Evolutionary conservation across 2,113 vertebrate genomes (phyloP).

Genomic region (Acanthisitta chloris): DNA sequence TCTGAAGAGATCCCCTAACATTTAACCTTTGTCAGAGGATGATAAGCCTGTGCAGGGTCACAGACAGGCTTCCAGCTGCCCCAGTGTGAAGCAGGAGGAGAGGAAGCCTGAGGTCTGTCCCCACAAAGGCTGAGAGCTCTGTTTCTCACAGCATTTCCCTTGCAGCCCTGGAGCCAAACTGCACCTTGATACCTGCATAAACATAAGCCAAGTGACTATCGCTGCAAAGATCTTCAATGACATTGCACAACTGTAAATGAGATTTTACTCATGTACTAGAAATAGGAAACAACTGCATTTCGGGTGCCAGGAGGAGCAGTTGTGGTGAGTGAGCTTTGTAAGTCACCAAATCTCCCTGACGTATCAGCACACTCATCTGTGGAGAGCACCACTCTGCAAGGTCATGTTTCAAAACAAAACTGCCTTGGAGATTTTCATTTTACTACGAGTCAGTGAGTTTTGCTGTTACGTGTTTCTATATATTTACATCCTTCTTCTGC

Average conservation of each 20-base stretch:
- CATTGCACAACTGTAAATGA: conserved; percentile 10
- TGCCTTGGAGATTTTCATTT: neutral
- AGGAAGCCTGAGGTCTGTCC: neutral
- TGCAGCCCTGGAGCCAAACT: neutral
- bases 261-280: neutral
- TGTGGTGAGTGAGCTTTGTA: neutral
- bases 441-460: neutral
- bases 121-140: neutral
- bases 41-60: neutral
- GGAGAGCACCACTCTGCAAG: neutral
- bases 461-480: neutral
- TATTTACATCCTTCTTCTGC: neutral
- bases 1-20: neutral
- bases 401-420: conserved; percentile 32
- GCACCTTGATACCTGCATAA: neutral
- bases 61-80: neutral
- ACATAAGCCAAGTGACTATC: neutral
- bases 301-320: neutral
- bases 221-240: neutral
- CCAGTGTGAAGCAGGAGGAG: neutral
- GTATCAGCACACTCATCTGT: neutral
- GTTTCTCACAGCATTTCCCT: neutral
- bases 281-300: conserved; percentile 3
- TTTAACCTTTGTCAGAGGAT: neutral
- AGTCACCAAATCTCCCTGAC: neutral